A percentile compares a stretch with the other conserved stretches of the same genome.
These are phyloP conservation scores for Drosophila leonis DNA, from an alignment of 2,888 invertebrate genomes.

Conservation along the genomic window DNA sequence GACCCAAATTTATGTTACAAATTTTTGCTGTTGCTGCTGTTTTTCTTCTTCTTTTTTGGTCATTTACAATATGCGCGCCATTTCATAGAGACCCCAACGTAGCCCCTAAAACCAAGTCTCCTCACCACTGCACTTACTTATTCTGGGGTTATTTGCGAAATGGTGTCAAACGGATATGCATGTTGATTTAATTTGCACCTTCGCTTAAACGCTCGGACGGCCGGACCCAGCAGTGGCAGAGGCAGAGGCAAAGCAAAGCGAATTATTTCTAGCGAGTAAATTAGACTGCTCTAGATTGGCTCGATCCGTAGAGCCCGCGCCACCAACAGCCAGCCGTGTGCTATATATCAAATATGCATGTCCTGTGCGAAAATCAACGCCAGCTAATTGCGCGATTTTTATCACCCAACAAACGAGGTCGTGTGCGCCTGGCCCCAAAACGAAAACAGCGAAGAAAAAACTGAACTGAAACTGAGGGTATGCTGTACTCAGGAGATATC, in stretches of 20 bases:
- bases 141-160: constrained; percentile 65
- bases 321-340: background rate
- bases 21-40: constrained; percentile 53
- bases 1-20: constrained; percentile 60
- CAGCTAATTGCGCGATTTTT: constrained; percentile 77
- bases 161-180: constrained; percentile 82
- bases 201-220: constrained; percentile 70
- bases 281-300: constrained; percentile 67
- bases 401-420: constrained; percentile 71
- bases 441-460: background rate
- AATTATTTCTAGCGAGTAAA: constrained; percentile 77
- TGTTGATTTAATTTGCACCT: constrained; percentile 82
- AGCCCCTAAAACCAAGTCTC: background rate
- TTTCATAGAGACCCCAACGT: constrained; percentile 39
- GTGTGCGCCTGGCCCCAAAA: constrained; percentile 21
- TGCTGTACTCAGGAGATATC: background rate
- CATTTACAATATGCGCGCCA: constrained; percentile 75
- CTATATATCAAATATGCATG: constrained; percentile 57
- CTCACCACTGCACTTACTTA: constrained; percentile 4
- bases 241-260: constrained; percentile 29
- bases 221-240: background rate
- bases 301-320: constrained; percentile 8
- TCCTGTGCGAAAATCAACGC: constrained; percentile 79
- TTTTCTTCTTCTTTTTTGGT: constrained; percentile 67
- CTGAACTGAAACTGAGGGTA: too few relatives aligned